These are phyloP conservation scores for Aethes cnicana DNA, from an alignment of 2,888 invertebrate species.

Conservation along the genomic window DNA sequence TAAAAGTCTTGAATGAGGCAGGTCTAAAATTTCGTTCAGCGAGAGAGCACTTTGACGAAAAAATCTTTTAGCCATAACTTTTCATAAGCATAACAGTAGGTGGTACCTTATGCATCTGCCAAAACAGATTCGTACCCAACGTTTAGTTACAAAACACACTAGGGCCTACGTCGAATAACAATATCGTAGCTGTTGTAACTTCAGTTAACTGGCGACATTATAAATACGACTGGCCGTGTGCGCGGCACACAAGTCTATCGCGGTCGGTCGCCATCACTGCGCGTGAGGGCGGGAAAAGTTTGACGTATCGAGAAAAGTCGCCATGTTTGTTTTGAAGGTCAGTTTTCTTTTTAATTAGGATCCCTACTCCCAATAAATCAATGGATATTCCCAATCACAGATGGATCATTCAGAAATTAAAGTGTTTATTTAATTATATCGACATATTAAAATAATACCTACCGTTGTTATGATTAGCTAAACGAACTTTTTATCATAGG, in stretches of 20 bases:
- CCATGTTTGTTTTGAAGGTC: constrained; percentile 77
- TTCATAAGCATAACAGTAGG: constrained; percentile 24
- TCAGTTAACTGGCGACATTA: constrained; percentile 64
- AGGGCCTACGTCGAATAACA: constrained; percentile 70
- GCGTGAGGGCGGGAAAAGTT: constrained; percentile 65
- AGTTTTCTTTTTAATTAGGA: constrained; percentile 47
- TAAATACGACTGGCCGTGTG: constrained; percentile 70
- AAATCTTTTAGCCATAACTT: constrained; percentile 19
- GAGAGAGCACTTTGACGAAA: no score
- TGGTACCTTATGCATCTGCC: no score
- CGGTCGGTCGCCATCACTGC: constrained; percentile 56
- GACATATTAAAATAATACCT: no score
- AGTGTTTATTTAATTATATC: no score
- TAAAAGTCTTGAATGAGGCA: no score
- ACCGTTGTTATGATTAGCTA: no score
- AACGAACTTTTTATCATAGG: no score
- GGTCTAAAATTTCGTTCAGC: no score
- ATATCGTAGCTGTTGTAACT: constrained; percentile 66
- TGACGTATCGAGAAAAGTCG: constrained; percentile 54
- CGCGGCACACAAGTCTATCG: constrained; percentile 62
- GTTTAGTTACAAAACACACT: constrained; percentile 66
- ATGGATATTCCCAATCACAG: no score
- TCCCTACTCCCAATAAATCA: constrained; percentile 10
- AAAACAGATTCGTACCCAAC: constrained; percentile 47
- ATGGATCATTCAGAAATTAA: no score